Evolutionary conservation across 2,113 vertebrate species (phyloP).

Genomic region (Pterocles orientalis): DNA sequence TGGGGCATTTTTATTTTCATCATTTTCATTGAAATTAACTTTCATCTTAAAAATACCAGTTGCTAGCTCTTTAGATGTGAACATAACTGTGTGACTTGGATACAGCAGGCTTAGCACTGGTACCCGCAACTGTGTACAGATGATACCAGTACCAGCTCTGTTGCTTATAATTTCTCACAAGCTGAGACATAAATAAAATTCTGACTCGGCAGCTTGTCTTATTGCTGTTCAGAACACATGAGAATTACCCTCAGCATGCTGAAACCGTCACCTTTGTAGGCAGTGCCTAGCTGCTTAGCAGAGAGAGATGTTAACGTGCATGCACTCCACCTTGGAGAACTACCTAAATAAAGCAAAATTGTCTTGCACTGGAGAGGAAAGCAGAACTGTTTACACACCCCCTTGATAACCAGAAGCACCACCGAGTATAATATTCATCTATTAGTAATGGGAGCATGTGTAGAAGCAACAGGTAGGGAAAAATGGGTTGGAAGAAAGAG

Average conservation of each 20-base stretch:
- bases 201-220: neutral
- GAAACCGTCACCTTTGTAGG: neutral
- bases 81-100: fast-evolving
- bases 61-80: neutral
- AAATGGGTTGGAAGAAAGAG: neutral
- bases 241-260: neutral
- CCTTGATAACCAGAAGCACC: neutral
- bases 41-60: neutral
- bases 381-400: neutral
- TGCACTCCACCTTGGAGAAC: neutral
- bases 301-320: fast-evolving
- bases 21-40: neutral
- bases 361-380: neutral
- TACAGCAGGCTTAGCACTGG: neutral
- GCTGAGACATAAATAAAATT: neutral
- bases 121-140: neutral
- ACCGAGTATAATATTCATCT: neutral
- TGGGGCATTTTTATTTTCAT: neutral
- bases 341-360: neutral
- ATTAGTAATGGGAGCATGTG: neutral
- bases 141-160: neutral
- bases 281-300: neutral
- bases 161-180: neutral
- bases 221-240: neutral
- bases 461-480: neutral